Evolutionary conservation across 2,888 invertebrate genomes (phyloP).

Genomic region (Escarpia spicata): DNA sequence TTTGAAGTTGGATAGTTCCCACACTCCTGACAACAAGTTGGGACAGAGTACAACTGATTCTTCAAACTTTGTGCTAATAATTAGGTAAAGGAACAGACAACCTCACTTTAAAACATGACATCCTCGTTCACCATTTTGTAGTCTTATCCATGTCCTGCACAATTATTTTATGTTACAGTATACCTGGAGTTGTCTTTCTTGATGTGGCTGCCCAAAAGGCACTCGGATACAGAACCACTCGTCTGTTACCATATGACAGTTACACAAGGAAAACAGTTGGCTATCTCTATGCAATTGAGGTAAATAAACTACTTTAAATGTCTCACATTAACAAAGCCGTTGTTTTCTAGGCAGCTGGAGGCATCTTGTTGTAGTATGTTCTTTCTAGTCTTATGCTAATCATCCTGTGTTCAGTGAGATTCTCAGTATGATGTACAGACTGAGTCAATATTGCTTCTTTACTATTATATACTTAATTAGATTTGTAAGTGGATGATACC

Average conservation of each 20-base stretch:
- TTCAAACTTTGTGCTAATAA: no score
- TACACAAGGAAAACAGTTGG: conserved; percentile 45
- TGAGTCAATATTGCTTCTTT: no score
- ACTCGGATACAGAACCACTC: conserved; percentile 35
- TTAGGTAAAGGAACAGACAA: no score
- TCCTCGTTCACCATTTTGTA: neutral
- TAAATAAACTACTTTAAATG: conserved; percentile 27
- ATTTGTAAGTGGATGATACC: no score
- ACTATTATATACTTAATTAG: no score
- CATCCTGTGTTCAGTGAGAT: no score
- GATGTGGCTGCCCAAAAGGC: conserved; percentile 37
- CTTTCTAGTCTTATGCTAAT: neutral
- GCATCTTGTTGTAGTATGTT: neutral
- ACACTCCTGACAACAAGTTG: no score
- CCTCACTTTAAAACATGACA: no score
- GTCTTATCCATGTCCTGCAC: neutral
- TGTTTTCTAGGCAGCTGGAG: neutral
- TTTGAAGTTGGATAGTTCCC: no score
- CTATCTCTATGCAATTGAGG: conserved; percentile 47
- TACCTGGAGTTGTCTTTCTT: conserved; percentile 41
- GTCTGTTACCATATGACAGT: conserved; percentile 40
- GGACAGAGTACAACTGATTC: no score
- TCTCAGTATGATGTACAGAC: no score
- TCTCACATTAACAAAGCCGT: no score
- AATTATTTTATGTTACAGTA: conserved; percentile 29